Percentiles rank a stretch among this genome's conserved stretches.
Evolutionary conservation across 2,797 vertebrate genomes (phyloP).

Genomic region (Selene dorsalis): DNA sequence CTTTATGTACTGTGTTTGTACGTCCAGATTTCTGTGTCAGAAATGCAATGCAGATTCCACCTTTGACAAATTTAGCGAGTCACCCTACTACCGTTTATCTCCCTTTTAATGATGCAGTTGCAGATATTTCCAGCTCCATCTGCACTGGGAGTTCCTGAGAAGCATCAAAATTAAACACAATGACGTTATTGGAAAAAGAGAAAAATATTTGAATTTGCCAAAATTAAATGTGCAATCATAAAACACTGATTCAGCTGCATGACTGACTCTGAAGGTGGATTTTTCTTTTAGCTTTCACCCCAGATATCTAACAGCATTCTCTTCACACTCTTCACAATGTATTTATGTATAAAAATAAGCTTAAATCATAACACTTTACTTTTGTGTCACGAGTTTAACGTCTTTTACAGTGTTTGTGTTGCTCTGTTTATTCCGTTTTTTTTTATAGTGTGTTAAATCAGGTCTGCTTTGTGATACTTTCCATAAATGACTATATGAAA

Average conservation of each 20-base stretch:
- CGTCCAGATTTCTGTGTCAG: too few species aligned
- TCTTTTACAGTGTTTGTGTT: constrained; percentile 34
- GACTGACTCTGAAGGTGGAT: constrained; percentile 32
- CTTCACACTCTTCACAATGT: constrained; percentile 56
- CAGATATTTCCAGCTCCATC: not conserved
- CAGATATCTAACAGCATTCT: constrained; percentile 50
- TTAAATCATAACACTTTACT: constrained; percentile 47
- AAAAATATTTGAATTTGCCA: not conserved
- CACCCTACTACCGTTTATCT: not conserved
- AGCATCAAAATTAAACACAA: not conserved
- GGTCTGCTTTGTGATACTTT: constrained; percentile 52
- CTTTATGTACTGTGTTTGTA: too few species aligned
- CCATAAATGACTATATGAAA: constrained; percentile 53
- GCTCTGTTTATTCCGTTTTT: constrained; percentile 8
- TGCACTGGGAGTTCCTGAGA: not conserved
- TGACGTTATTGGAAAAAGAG: not conserved
- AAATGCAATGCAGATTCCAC: not conserved
- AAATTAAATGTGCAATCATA: not conserved
- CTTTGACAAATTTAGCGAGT: not conserved
- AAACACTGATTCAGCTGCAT: not conserved
- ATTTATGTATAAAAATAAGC: constrained; percentile 66
- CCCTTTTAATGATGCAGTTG: too few species aligned
- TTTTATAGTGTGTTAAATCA: constrained; percentile 56
- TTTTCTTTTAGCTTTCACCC: constrained; percentile 43
- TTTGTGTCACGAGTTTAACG: constrained; percentile 56